Percentiles rank a stretch among this genome's conserved stretches.
These are phyloP conservation scores for Tringa solitaria DNA, from an alignment of 2,113 vertebrate genomes.

Conservation along the genomic window DNA sequence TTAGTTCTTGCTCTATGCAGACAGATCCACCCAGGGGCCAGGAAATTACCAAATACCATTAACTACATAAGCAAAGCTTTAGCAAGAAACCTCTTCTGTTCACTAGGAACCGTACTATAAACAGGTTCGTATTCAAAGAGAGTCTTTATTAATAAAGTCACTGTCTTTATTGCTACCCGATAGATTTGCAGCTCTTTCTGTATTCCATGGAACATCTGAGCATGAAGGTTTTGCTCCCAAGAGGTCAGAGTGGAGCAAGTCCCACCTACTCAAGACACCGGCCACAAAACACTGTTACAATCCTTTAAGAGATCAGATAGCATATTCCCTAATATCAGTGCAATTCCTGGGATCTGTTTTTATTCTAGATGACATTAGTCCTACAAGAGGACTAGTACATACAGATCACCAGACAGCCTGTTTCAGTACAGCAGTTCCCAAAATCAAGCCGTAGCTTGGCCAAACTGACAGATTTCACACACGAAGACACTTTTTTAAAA, in stretches of 20 bases:
- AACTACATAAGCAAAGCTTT: background rate
- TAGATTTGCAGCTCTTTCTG: background rate
- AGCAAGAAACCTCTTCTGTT: background rate
- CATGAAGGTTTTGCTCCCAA: background rate
- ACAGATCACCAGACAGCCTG: background rate
- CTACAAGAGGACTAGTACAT: background rate
- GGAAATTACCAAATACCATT: background rate
- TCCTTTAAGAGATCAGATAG: background rate
- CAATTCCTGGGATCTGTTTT: background rate
- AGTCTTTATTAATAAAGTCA: background rate
- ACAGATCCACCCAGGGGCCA: background rate
- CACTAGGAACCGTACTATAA: background rate
- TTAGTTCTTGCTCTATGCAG: background rate
- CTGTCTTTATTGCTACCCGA: background rate
- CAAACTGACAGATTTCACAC: background rate
- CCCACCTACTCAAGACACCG: background rate
- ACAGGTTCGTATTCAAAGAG: background rate
- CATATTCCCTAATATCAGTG: rapidly evolving
- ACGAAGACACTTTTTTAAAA: background rate
- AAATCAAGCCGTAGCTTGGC: background rate
- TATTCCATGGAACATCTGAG: background rate
- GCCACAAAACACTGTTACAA: background rate
- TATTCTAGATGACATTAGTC: background rate
- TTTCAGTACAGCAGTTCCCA: background rate
- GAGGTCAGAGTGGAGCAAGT: background rate